Percentiles rank a stretch among this genome's conserved stretches.
Conservation (phyloP, 2,888 invertebrate genomes). For the Piscicola geometra region DNA sequence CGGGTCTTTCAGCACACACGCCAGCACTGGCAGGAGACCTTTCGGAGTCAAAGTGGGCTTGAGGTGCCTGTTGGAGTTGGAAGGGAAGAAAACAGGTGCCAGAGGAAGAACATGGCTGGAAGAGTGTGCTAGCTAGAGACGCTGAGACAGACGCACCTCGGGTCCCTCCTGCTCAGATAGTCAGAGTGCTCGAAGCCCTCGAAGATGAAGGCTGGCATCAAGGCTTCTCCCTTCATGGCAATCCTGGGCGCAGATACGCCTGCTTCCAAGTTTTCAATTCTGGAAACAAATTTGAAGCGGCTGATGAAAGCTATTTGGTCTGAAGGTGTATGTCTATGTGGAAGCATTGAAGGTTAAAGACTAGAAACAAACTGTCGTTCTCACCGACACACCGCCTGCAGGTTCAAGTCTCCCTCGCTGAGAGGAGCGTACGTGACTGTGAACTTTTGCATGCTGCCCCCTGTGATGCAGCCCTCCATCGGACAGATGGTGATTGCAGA, state of each 20-base stretch:
- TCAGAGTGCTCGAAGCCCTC: constrained; percentile 65
- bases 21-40: constrained; percentile 32
- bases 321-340: too few species aligned
- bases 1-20: constrained; percentile 55
- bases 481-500: constrained; percentile 15
- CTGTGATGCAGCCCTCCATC: constrained; percentile 2
- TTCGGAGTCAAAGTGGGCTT: too few species aligned
- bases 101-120: too few species aligned
- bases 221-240: constrained; percentile 61
- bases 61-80: too few species aligned
- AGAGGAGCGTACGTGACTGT: constrained; percentile 5
- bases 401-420: not conserved
- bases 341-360: too few species aligned
- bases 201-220: constrained; percentile 69
- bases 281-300: constrained; percentile 36
- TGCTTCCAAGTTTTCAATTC: constrained; percentile 53
- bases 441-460: not conserved
- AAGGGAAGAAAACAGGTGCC: too few species aligned
- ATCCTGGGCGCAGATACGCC: constrained; percentile 50
- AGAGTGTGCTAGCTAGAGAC: too few species aligned
- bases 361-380: not conserved
- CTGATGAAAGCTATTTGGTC: too few species aligned
- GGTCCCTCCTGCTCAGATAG: constrained; percentile 59
- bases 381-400: constrained; percentile 4
- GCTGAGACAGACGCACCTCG: constrained; percentile 52